Conservation (phyloP, 2,888 invertebrate species). For the Trissoscelio sp. region DNA sequence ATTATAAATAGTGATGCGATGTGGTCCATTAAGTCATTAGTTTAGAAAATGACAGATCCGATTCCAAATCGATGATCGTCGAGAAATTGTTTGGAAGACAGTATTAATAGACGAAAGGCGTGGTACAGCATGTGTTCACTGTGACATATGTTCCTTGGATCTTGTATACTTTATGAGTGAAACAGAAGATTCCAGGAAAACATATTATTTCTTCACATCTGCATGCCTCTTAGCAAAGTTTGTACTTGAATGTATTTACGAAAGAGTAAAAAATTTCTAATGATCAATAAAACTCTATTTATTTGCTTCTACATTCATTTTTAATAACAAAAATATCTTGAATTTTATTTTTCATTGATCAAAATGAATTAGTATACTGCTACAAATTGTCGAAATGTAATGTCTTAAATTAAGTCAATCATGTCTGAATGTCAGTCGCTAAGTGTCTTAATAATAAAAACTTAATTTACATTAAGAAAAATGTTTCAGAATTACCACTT, state of each 20-base stretch:
- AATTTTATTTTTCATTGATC: too few species aligned
- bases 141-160: constrained; percentile 60
- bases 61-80: constrained; percentile 58
- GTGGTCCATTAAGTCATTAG: constrained; percentile 46
- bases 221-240: constrained; percentile 26
- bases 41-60: constrained; percentile 16
- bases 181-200: constrained; percentile 54
- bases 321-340: neutral
- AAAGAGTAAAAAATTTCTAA: neutral
- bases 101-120: constrained; percentile 69
- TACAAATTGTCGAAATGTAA: too few species aligned
- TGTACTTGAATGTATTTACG: constrained; percentile 13
- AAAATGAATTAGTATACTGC: too few species aligned
- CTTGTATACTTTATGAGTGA: constrained; percentile 55
- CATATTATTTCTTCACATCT: constrained; percentile 47
- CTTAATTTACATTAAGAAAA: too few species aligned
- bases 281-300: neutral
- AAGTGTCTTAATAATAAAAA: too few species aligned
- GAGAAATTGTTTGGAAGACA: constrained; percentile 53
- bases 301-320: neutral
- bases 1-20: constrained; percentile 38
- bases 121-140: constrained; percentile 60
- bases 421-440: too few species aligned
- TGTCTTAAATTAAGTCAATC: too few species aligned
- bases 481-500: too few species aligned